Evolutionary conservation across 1,140 invertebrate species (phyloP).

Genomic region (Camponotus vicinus): DNA sequence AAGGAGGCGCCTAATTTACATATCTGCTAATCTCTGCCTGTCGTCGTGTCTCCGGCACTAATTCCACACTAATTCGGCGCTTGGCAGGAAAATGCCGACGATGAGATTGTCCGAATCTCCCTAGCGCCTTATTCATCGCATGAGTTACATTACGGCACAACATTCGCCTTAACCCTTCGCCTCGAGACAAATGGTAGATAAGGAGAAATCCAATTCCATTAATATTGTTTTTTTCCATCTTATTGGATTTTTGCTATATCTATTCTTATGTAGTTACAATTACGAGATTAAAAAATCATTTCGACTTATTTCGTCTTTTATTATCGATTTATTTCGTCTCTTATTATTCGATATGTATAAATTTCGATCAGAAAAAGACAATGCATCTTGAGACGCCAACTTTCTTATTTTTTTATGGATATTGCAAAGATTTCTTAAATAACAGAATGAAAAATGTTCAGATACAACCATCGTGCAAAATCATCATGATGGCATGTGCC

Average conservation of each 20-base stretch:
- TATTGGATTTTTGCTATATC: conserved; percentile 5
- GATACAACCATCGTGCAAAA: neutral
- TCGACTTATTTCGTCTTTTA: neutral
- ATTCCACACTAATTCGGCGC: conserved; percentile 73
- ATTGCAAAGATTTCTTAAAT: neutral
- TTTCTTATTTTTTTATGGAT: neutral
- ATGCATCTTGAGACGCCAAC: neutral
- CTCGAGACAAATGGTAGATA: conserved; percentile 4
- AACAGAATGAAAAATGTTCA: neutral
- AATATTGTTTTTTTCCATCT: conserved; percentile 32
- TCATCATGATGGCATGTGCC: conserved; percentile 19
- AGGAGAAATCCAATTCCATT: conserved; percentile 40
- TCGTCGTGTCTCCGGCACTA: conserved; percentile 69
- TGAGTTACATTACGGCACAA: conserved; percentile 43
- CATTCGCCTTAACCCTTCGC: conserved; percentile 41
- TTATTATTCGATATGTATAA: neutral
- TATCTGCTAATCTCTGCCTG: conserved; percentile 76
- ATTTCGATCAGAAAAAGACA: neutral
- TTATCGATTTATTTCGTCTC: neutral
- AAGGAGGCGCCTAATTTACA: conserved; percentile 78
- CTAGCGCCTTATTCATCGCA: conserved; percentile 49
- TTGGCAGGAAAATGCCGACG: conserved; percentile 70
- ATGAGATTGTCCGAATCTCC: conserved; percentile 73
- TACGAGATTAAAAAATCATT: too few relatives aligned
- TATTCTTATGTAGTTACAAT: neutral